These are phyloP conservation scores for Scartelaos histophorus DNA, from an alignment of 2,113 vertebrate species.

Conservation along the genomic window DNA sequence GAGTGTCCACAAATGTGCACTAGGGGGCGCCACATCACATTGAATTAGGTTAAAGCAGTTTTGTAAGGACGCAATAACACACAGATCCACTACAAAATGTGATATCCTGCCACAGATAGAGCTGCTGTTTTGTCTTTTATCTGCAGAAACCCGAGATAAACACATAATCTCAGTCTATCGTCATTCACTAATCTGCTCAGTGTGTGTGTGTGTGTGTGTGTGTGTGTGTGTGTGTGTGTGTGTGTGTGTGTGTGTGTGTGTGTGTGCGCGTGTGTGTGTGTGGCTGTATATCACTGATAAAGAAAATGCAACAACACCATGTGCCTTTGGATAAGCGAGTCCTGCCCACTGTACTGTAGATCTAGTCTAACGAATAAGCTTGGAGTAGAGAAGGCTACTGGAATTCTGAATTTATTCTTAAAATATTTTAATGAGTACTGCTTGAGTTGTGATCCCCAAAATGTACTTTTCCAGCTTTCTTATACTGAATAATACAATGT, in stretches of 20 bases:
- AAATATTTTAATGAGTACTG: too few species aligned
- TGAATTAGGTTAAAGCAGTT: background rate
- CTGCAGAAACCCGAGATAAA: conserved; percentile 25
- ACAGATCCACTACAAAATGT: background rate
- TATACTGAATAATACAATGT: too few species aligned
- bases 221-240: background rate
- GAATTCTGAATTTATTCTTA: too few species aligned
- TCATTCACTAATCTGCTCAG: conserved; percentile 14
- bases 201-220: background rate
- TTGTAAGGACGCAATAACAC: conserved; percentile 7
- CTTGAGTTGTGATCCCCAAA: too few species aligned
- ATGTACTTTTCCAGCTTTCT: too few species aligned
- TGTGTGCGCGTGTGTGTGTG: conserved; percentile 1
- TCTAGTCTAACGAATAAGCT: background rate
- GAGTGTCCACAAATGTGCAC: conserved; percentile 16
- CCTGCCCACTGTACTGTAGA: background rate
- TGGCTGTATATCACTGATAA: conserved; percentile 21
- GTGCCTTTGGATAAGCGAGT: background rate
- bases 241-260: background rate
- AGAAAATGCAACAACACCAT: conserved; percentile 26
- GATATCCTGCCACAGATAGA: conserved; percentile 8
- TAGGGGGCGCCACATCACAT: conserved; percentile 11
- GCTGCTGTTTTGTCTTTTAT: conserved; percentile 19
- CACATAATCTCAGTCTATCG: conserved; percentile 8
- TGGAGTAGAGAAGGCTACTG: background rate